Percentiles rank a stretch among this genome's conserved stretches.
Conservation (phyloP, 2,113 vertebrate genomes). For the Aphelocoma coerulescens region DNA sequence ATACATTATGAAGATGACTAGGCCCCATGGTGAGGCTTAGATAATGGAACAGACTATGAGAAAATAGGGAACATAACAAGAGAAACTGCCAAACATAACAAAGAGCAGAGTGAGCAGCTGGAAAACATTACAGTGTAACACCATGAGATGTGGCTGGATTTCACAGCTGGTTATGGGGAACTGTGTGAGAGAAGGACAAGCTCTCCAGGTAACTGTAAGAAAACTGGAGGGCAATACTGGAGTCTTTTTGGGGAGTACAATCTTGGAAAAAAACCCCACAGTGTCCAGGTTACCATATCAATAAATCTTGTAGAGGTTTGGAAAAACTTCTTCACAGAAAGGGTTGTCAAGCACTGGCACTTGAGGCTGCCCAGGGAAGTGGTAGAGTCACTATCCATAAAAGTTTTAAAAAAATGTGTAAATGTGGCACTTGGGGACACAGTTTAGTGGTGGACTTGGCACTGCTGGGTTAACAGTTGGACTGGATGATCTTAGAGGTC, state of each 20-base stretch:
- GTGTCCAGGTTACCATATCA: not conserved
- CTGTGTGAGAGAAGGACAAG: not conserved
- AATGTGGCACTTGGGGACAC: not conserved
- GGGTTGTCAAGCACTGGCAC: not conserved
- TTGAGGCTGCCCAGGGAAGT: not conserved
- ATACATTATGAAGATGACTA: not conserved
- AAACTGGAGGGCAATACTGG: not conserved
- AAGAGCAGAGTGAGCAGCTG: not conserved
- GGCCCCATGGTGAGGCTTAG: not conserved
- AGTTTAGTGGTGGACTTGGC: not conserved
- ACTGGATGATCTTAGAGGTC: not conserved
- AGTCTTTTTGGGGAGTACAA: not conserved
- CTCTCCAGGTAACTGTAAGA: not conserved
- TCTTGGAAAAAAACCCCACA: not conserved
- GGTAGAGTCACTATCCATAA: not conserved
- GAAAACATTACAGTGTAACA: not conserved
- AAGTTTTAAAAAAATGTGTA: not conserved
- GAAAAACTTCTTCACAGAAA: not conserved
- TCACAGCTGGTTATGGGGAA: not conserved
- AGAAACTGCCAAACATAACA: not conserved
- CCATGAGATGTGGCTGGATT: not conserved
- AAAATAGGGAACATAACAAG: not conserved
- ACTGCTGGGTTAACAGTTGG: not conserved
- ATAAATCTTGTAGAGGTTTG: not conserved
- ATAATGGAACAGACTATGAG: not conserved